These are phyloP conservation scores for Poeciliopsis retropinna DNA, from an alignment of 2,113 vertebrate species.

Conservation along the genomic window DNA sequence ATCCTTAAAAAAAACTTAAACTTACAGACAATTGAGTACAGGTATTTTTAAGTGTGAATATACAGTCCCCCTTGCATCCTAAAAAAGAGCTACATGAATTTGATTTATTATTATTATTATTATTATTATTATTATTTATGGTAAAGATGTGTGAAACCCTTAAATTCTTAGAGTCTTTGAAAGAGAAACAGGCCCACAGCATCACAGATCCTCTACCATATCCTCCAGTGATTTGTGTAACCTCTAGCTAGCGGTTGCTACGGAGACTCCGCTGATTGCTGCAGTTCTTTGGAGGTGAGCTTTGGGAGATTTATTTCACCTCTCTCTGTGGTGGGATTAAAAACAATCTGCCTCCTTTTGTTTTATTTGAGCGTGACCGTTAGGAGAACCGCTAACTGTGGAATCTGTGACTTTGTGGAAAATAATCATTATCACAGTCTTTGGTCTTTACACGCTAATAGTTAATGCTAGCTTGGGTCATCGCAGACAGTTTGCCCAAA, in stretches of 20 bases:
- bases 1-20: background rate
- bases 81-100: too few relatives aligned
- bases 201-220: background rate
- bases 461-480: background rate
- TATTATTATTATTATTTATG: too few relatives aligned
- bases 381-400: background rate
- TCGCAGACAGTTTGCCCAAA: background rate
- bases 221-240: background rate
- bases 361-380: background rate
- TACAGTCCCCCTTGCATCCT: background rate
- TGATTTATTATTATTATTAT: too few relatives aligned
- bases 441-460: background rate
- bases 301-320: background rate
- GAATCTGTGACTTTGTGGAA: background rate
- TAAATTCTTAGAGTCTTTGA: background rate
- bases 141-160: too few relatives aligned
- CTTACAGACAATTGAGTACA: background rate
- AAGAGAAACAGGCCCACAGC: background rate
- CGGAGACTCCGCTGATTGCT: background rate
- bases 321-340: background rate
- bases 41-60: background rate
- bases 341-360: background rate
- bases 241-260: background rate
- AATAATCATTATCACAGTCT: background rate
- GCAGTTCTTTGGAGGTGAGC: background rate